Evolutionary conservation across 2,888 invertebrate genomes (phyloP), one percentile per base, ranked within the genome.

Genomic region (Drosophila nigritarsus): DNA sequence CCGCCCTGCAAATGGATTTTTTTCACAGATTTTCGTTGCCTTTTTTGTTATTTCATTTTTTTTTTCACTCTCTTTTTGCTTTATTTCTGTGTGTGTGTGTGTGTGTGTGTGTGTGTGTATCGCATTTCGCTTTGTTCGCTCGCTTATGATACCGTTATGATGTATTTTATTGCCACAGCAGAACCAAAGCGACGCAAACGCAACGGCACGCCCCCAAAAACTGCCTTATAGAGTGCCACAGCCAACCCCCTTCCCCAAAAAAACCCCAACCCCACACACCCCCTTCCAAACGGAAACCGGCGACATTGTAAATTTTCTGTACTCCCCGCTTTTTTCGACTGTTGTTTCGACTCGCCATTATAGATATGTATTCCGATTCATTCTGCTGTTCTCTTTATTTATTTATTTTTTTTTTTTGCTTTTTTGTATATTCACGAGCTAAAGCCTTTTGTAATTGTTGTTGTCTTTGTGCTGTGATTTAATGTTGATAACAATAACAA

Each of bases 111-210:
- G n/a, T 69, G 78, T 76, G 65, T 84, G 82, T 87, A 84, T 84
- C 85, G 83, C 80, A 73, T 73, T 83, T 77, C 83, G 88, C 89
- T 90, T 90, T 90, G 90, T 87, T 90, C 83, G 87, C 85, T 75
- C 85, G 89, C 89, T 87, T 87, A 90, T 88, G 90, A 88, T 90
- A 90, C 87, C 90, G 89, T 88, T 88, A 88, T 88, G 90, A 88
- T 88, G 90, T 88, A 88, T 90, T 88, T 88, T 88, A 88, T 88
- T 88, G 87, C 87, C 87, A 78, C 80, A 89, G 81, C 90, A 88
- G 80, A 88, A 80, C 84, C 87, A 78, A 87, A 83, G 67, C 67
- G 64, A 76, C 70, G 74, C 75, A 80, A 80, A 75, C 72, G 73
- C 60, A 55, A 61, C 54, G 69, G 60, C 80, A 71, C 78, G 71